Conservation (phyloP, 2,797 vertebrate species). For the Malurus leucopterus region DNA sequence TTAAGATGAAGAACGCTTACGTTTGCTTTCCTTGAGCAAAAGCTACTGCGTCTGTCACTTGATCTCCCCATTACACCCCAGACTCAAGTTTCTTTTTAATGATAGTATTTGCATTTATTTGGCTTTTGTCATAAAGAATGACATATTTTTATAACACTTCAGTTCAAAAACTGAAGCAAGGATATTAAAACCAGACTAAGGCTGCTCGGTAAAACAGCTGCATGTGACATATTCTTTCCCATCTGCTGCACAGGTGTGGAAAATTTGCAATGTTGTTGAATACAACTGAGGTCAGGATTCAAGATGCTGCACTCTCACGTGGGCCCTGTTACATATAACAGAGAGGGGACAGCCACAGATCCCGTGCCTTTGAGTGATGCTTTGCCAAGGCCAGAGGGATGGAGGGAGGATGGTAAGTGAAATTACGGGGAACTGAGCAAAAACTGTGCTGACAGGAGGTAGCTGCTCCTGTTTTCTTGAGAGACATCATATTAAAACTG, state of each 20-base stretch:
- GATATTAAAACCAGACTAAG: constrained; percentile 2
- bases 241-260: neutral
- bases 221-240: neutral
- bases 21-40: neutral
- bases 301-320: neutral
- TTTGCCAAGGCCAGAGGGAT: neutral
- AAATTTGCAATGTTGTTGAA: neutral
- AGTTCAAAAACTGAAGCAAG: neutral
- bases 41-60: neutral
- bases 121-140: constrained; percentile 36
- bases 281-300: neutral
- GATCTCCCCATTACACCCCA: neutral
- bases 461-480: neutral
- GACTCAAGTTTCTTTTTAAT: constrained; percentile 22
- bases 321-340: accelerated
- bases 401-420: neutral
- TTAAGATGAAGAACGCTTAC: accelerated
- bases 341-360: accelerated
- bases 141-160: constrained; percentile 36
- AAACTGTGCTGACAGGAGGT: neutral
- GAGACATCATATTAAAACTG: neutral
- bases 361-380: accelerated
- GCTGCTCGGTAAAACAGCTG: neutral
- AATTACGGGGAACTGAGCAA: neutral
- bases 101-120: constrained; percentile 35